Conservation (phyloP, 2,113 vertebrate species). For the Alethe castanea region DNA sequence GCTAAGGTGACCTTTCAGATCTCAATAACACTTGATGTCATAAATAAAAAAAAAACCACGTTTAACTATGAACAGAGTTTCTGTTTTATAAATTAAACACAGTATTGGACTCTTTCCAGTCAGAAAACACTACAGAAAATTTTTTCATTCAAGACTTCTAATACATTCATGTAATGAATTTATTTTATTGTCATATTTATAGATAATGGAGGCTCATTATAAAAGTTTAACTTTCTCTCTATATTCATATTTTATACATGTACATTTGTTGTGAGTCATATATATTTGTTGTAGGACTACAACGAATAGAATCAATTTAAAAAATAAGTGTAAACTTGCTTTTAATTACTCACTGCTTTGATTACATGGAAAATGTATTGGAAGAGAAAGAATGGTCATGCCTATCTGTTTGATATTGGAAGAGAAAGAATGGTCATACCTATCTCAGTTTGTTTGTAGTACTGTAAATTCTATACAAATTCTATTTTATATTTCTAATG, state of each 20-base stretch:
- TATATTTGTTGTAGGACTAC: neutral
- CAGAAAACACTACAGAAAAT: neutral
- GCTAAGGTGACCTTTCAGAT: neutral
- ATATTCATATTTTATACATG: neutral
- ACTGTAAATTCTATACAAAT: neutral
- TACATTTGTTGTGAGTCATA: neutral
- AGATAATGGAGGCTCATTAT: neutral
- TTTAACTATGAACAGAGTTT: neutral
- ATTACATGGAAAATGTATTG: neutral
- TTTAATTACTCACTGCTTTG: neutral
- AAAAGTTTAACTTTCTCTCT: neutral
- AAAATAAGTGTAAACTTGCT: neutral
- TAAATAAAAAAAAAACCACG: neutral
- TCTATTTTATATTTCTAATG: neutral
- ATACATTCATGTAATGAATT: neutral
- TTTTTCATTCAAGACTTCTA: neutral
- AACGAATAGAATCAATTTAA: neutral
- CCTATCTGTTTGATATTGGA: neutral
- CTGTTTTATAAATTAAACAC: neutral
- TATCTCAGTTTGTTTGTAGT: neutral
- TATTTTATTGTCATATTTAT: neutral
- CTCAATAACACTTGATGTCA: neutral
- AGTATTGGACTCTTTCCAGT: neutral
- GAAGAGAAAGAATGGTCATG: neutral
- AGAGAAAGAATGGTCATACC: neutral